Base-by-base conservation (phyloP, 2,797 vertebrate genomes). In the Gymnoscopelus braueri region DNA sequence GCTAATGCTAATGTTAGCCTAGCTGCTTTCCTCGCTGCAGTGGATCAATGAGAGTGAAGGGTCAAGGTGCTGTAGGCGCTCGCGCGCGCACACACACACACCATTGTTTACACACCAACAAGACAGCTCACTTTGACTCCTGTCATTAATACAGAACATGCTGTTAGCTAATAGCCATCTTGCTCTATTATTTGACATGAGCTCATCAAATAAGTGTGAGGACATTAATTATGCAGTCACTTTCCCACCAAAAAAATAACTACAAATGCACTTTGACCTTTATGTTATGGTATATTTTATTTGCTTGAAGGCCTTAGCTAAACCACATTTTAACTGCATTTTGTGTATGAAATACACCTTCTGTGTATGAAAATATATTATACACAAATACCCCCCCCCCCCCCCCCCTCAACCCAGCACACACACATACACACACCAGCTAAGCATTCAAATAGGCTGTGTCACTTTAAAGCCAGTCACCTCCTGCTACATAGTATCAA, bases 391-490 rank as follows among this genome's bases (percentile, higher is more conserved):
- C 0, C 35, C 35, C 35, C 19, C 51, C 52, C 44, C 44, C 69
- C 65, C 12, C n/a, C 44, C 44, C 69, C 65, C 12, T 5, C 84
- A 78, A 32, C 59, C 66, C 72, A 80, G 79, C 87, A 83, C 74
- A 71, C 78, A 67, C 35, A 39, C 35, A 39, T 72, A 51, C 75
- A 63, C 69, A 19, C 80, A 79, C 87, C 91, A 90, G 87, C 89
- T 84, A 88, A 88, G 86, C 81, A 89, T 91, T 91, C 78, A 89
- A 84, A 85, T 75, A 71, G 92, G 88, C 77, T 74, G 92, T 93
- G 94, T 92, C 89, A 90, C 93, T 94, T 94, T 94, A 94, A 94
- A 93, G 90, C 90, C 92, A 84, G 26, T 87, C 89, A 88, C 90
- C 88, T 91, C 83, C 78, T 39, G 32, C 59, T 79, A 29, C 26